Base-by-base conservation (phyloP, 2,797 vertebrate species). In the Meriones psammophilus region DNA sequence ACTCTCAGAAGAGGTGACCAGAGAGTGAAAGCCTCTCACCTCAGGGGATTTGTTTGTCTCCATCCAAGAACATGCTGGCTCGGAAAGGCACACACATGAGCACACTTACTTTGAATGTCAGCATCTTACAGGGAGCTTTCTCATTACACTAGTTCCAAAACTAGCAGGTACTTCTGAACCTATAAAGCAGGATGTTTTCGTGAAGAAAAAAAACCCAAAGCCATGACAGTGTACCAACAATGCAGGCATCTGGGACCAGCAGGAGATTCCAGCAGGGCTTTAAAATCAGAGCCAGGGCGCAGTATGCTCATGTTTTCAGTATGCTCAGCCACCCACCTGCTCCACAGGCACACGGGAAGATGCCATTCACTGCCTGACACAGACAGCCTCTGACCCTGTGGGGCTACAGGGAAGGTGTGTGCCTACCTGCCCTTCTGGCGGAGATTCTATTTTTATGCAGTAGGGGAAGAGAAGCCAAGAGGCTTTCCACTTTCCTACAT, bases 371-470 rank as follows among this genome's bases (percentile, higher is more conserved):
- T 0, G 0, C 42, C 36, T 24, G 92, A 36, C 91, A 78, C 79
- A 56, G 73, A 46, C 90, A 97, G 93, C 79, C 96, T 85, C 68
- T 39, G 91, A 39, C 91, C 96, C 78, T 39, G 88, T 56, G 69
- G 81, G 81, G 94, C 94, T 96, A 96, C 95, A 84, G 85, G 94
- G 89, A 88, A 96, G 80, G 89, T 28, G 94, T 79, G 85, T 91
- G 97, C 97, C 97, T 95, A 97, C 97, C 95, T 97, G 97, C 96
- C 97, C 97, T 97, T 97, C 97, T 97, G 97, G 97, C 97, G 96
- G 97, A 98, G 96, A 96, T 94, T 97, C 97, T 97, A 93, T 97
- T 98, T 98, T 98, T 97, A 96, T 97, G 97, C 98, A 97, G 97
- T 96, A 97, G 95, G 95, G 81, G 94, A 39, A 97, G 97, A 97